A percentile compares a stretch with the other conserved stretches of the same genome.
Evolutionary conservation across 2,888 invertebrate genomes (phyloP).

Genomic region (Odiellus spinosus): DNA sequence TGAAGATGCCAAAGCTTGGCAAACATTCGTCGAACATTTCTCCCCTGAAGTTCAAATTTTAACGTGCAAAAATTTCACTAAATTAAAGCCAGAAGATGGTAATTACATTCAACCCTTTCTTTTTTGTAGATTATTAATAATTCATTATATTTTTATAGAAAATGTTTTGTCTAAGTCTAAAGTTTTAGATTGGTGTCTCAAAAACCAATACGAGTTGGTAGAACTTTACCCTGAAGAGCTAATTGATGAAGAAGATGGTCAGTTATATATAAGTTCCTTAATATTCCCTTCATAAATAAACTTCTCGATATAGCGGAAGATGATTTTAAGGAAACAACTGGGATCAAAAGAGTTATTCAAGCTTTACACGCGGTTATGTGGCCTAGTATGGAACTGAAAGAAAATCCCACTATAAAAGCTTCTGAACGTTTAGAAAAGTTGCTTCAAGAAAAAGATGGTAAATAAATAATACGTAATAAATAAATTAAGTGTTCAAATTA

Average conservation of each 20-base stretch:
- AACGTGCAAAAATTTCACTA: slow-evolving; percentile 36
- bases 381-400: slow-evolving; percentile 50
- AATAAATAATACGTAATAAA: no score
- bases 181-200: slow-evolving; percentile 48
- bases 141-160: no score
- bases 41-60: slow-evolving; percentile 42
- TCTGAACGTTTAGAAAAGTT: neutral
- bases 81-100: no score
- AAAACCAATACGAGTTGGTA: slow-evolving; percentile 49
- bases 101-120: no score
- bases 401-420: slow-evolving; percentile 23
- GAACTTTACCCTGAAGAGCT: slow-evolving; percentile 41
- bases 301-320: slow-evolving; percentile 25
- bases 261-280: slow-evolving; percentile 18
- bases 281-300: neutral
- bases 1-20: slow-evolving; percentile 33
- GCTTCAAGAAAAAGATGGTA: neutral
- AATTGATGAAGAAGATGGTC: slow-evolving; percentile 35
- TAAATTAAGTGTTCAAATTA: no score
- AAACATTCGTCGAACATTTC: slow-evolving; percentile 33
- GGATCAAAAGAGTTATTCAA: slow-evolving; percentile 48
- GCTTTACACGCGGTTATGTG: slow-evolving; percentile 54
- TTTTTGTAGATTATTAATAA: no score
- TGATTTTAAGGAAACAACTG: slow-evolving; percentile 43
- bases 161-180: slow-evolving; percentile 7